Evolutionary conservation across 2,113 vertebrate species (phyloP).

Genomic region (Carollia perspicillata): DNA sequence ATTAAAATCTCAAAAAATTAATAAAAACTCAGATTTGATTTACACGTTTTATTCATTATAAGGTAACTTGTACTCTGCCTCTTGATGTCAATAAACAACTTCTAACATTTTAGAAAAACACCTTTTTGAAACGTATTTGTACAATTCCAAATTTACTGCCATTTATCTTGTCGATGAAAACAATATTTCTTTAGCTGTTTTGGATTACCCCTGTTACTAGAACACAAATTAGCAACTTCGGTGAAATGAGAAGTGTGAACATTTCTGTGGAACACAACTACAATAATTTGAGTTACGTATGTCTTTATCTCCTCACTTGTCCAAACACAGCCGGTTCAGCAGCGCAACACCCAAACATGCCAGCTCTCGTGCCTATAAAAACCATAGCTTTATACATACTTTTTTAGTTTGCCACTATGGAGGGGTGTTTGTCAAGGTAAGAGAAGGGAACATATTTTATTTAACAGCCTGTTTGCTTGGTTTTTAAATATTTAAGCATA

Average conservation of each 20-base stretch:
- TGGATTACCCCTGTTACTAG: neutral
- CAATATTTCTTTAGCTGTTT: neutral
- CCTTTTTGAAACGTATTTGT: neutral
- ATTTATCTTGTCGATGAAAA: neutral
- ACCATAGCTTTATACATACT: neutral
- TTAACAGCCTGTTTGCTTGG: conserved; percentile 18
- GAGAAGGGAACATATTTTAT: conserved; percentile 47
- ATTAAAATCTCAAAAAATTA: neutral
- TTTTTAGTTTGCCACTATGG: neutral
- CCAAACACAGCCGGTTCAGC: conserved; percentile 31
- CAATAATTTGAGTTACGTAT: neutral
- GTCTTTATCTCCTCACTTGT: conserved; percentile 1
- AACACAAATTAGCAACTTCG: neutral
- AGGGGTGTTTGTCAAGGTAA: conserved; percentile 36
- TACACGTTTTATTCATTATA: neutral
- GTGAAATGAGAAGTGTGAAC: neutral
- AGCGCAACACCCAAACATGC: neutral
- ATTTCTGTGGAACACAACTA: neutral
- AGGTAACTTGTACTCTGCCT: neutral
- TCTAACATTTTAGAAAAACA: neutral
- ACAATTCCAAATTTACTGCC: neutral
- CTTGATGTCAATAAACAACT: neutral
- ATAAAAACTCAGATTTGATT: neutral
- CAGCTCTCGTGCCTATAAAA: neutral
- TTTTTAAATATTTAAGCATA: conserved; percentile 49